These are phyloP conservation scores for Ichneumon xanthorius DNA, from an alignment of 2,888 invertebrate genomes.

Conservation along the genomic window DNA sequence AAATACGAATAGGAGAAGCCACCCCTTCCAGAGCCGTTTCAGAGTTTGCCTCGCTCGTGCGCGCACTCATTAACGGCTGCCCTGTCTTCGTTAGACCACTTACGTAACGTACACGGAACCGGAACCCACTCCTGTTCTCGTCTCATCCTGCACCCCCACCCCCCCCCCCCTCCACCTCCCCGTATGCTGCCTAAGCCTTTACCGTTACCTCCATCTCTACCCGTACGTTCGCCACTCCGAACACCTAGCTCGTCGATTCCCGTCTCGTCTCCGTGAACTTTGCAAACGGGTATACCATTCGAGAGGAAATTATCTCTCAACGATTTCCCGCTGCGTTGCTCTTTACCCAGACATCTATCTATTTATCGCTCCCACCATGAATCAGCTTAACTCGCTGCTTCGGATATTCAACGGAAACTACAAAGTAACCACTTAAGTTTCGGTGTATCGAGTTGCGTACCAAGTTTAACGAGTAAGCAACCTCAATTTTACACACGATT, in stretches of 20 bases:
- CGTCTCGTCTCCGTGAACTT: slow-evolving; percentile 14
- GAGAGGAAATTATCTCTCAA: slow-evolving; percentile 54
- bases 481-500: neutral
- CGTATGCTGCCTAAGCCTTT: neutral
- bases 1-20: slow-evolving; percentile 50
- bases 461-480: neutral
- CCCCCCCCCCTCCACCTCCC: neutral
- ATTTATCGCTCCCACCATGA: slow-evolving; percentile 2
- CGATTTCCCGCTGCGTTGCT: slow-evolving; percentile 45
- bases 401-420: neutral
- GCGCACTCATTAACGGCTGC: slow-evolving; percentile 62
- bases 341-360: slow-evolving; percentile 35
- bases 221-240: slow-evolving; percentile 19
- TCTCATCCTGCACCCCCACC: slow-evolving; percentile 15
- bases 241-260: slow-evolving; percentile 22
- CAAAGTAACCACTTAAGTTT: slow-evolving; percentile 3
- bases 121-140: slow-evolving; percentile 31
- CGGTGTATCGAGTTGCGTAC: neutral
- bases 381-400: neutral
- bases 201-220: slow-evolving; percentile 1
- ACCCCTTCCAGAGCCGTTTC: slow-evolving; percentile 39
- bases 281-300: slow-evolving; percentile 34
- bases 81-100: slow-evolving; percentile 63
- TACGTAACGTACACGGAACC: slow-evolving; percentile 57
- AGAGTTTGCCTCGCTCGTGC: slow-evolving; percentile 47